These are phyloP conservation scores for Trachurus trachurus DNA, from an alignment of 2,797 vertebrate species.

Conservation along the genomic window DNA sequence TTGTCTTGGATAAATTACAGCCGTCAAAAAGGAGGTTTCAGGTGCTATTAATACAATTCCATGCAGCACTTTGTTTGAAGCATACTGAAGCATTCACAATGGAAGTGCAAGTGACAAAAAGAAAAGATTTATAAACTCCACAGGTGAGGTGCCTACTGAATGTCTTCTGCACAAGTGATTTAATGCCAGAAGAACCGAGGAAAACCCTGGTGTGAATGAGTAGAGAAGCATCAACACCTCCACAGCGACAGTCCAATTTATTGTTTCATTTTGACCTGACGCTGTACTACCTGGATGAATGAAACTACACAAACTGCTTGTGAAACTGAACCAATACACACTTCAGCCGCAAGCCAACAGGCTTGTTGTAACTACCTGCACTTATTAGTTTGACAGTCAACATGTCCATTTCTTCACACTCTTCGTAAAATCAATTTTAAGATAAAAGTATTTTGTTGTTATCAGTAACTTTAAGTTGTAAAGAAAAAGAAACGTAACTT, in stretches of 20 bases:
- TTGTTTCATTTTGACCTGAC: constrained; percentile 63
- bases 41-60: neutral
- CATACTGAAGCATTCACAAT: constrained; percentile 9
- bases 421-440: neutral
- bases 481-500: constrained; percentile 12
- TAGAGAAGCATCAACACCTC: constrained; percentile 19
- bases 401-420: neutral
- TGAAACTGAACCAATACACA: constrained; percentile 32
- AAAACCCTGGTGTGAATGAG: constrained; percentile 17
- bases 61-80: constrained; percentile 12
- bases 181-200: constrained; percentile 16
- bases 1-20: neutral
- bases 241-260: constrained; percentile 17
- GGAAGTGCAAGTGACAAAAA: neutral
- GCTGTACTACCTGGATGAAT: constrained; percentile 36
- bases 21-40: neutral
- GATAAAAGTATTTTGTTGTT: neutral
- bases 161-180: neutral
- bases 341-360: constrained; percentile 31
- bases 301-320: constrained; percentile 26
- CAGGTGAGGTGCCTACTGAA: neutral
- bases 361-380: constrained; percentile 20
- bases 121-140: neutral
- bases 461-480: neutral
- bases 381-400: constrained; percentile 8